Evolutionary conservation across 2,888 invertebrate genomes (phyloP).

Genomic region (Napeogenes inachia): DNA sequence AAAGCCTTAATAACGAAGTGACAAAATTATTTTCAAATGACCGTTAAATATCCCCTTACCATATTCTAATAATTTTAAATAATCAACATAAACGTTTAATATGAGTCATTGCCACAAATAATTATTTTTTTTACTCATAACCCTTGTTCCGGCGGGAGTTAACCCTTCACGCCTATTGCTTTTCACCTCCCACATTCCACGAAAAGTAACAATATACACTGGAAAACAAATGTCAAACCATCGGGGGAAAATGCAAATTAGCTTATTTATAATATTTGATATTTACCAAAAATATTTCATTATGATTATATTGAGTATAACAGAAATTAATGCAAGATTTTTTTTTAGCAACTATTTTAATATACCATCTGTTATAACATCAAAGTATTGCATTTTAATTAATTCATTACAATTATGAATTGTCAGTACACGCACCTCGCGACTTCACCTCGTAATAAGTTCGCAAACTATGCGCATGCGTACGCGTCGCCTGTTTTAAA

Average conservation of each 20-base stretch:
- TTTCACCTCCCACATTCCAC: background rate
- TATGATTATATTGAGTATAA: no score
- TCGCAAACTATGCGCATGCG: conserved; percentile 57
- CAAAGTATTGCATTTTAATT: no score
- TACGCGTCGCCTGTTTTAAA: conserved; percentile 62
- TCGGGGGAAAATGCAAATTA: no score
- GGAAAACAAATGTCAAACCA: conserved; percentile 6
- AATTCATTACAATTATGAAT: no score
- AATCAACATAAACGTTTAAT: conserved; percentile 12
- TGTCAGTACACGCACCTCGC: no score
- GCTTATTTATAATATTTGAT: no score
- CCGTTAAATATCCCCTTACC: conserved; percentile 17
- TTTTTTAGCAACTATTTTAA: no score
- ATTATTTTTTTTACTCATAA: conserved; percentile 27
- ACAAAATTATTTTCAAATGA: conserved; percentile 17
- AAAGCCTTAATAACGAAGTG: no score
- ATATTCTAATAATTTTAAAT: conserved; percentile 15
- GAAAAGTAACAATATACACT: background rate
- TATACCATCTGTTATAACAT: no score
- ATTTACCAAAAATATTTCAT: no score
- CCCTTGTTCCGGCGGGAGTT: conserved; percentile 14
- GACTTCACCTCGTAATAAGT: conserved; percentile 6
- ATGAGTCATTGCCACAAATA: conserved; percentile 38
- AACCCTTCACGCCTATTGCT: conserved; percentile 11
- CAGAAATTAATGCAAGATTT: no score